Conservation (phyloP, 2,797 vertebrate genomes). For the Anabacerthia variegaticeps region DNA sequence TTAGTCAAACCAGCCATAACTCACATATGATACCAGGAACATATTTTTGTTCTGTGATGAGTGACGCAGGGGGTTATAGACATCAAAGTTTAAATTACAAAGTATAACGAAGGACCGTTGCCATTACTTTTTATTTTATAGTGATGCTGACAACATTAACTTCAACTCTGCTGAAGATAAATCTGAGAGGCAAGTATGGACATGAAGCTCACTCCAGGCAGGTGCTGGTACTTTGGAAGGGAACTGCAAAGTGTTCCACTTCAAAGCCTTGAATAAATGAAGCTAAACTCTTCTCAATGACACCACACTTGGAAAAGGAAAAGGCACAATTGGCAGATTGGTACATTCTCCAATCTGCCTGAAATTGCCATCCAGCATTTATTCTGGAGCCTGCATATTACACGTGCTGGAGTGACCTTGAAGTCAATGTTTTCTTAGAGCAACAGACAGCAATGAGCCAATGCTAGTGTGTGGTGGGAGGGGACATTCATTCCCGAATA, state of each 20-base stretch:
- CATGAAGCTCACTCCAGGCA: neutral
- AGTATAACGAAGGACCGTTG: neutral
- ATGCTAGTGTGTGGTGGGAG: neutral
- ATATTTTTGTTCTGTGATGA: neutral
- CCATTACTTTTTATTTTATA: neutral
- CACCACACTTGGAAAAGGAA: conserved; percentile 6
- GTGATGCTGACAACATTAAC: neutral
- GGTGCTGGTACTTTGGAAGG: neutral
- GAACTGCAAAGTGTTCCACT: neutral
- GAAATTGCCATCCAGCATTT: neutral
- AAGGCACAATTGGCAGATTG: neutral
- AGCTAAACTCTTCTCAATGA: neutral
- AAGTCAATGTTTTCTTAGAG: neutral
- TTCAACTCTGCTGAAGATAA: neutral
- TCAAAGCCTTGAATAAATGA: conserved; percentile 19
- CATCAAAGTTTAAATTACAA: neutral
- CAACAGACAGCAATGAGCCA: neutral
- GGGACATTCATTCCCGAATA: neutral
- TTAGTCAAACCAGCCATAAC: conserved; percentile 19
- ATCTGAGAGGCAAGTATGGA: neutral
- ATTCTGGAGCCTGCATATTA: neutral
- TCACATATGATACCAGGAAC: neutral
- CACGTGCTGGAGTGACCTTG: neutral
- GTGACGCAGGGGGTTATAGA: neutral
- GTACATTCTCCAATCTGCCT: neutral